These are phyloP conservation scores for Medauroidea extradentata DNA, from an alignment of 1,140 invertebrate species.

Conservation along the genomic window DNA sequence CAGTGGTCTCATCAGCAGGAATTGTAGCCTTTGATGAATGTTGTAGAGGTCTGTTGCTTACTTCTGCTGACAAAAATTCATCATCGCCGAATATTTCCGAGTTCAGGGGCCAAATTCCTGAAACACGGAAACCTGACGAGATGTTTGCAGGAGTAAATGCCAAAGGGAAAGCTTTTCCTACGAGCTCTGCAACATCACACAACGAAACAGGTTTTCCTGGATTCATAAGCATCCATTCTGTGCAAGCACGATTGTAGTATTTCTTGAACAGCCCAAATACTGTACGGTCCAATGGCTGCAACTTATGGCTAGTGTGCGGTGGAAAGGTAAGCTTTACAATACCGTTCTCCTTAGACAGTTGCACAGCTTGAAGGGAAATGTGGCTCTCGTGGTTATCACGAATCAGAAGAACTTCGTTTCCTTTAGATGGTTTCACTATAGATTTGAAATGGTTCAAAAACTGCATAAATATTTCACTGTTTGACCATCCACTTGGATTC, in stretches of 20 bases:
- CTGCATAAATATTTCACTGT: constrained; percentile 28
- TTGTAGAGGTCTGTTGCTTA: constrained; percentile 34
- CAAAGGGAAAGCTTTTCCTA: constrained; percentile 23
- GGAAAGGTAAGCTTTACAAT: constrained; percentile 34
- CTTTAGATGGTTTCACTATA: constrained; percentile 22
- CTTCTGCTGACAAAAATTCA: constrained; percentile 35
- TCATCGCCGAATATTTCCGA: constrained; percentile 32
- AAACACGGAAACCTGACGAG: constrained; percentile 26
- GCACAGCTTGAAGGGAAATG: constrained; percentile 25
- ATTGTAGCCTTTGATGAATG: neutral
- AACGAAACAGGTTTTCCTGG: constrained; percentile 27
- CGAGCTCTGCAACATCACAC: constrained; percentile 32
- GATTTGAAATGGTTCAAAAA: constrained; percentile 32
- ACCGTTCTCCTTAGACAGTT: constrained; percentile 31
- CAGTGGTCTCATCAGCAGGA: neutral
- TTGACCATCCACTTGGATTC: constrained; percentile 16
- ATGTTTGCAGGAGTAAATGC: constrained; percentile 33
- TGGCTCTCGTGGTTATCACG: constrained; percentile 42
- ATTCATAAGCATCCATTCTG: constrained; percentile 30
- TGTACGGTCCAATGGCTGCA: constrained; percentile 42
- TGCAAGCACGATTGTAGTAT: constrained; percentile 43
- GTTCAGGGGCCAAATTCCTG: constrained; percentile 37
- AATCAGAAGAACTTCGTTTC: constrained; percentile 38
- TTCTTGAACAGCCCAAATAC: constrained; percentile 39
- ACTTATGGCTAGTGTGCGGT: constrained; percentile 34